These are phyloP conservation scores for Bagarius yarrelli DNA, from an alignment of 2,113 vertebrate genomes.

Conservation along the genomic window DNA sequence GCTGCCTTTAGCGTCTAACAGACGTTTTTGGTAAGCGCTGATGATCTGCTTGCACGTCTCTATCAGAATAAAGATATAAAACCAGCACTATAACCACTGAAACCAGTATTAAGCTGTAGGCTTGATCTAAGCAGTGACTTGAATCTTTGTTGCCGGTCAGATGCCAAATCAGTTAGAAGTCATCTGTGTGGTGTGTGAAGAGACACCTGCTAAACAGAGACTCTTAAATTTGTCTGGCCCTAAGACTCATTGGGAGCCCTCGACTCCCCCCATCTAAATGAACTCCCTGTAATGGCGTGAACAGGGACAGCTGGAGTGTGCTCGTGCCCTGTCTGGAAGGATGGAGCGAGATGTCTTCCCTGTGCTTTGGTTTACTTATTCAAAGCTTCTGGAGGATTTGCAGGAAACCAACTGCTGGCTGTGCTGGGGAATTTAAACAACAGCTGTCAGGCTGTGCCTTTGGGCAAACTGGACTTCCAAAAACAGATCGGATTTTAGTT, in stretches of 20 bases:
- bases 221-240: conserved; percentile 52
- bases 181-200: conserved; percentile 55
- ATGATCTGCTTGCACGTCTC: too few relatives aligned
- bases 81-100: too few relatives aligned
- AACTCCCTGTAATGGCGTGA: conserved; percentile 57
- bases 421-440: conserved; percentile 45
- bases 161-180: not conserved
- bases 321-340: conserved; percentile 50
- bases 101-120: not conserved
- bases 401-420: conserved; percentile 52
- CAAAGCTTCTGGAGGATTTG: conserved; percentile 38
- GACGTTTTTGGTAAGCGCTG: too few relatives aligned
- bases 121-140: not conserved
- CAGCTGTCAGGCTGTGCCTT: conserved; percentile 57
- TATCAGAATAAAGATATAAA: too few relatives aligned
- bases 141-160: conserved; percentile 41
- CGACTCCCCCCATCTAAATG: conserved; percentile 52
- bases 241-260: conserved; percentile 47
- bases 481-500: not conserved
- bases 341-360: not conserved
- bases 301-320: conserved; percentile 55
- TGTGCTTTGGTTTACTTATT: conserved; percentile 57
- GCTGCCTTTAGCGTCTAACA: too few relatives aligned
- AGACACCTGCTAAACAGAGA: conserved; percentile 58
- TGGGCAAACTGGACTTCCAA: conserved; percentile 16